Base-by-base conservation (phyloP, 2,888 invertebrate species). In the Pyralis farinalis region DNA sequence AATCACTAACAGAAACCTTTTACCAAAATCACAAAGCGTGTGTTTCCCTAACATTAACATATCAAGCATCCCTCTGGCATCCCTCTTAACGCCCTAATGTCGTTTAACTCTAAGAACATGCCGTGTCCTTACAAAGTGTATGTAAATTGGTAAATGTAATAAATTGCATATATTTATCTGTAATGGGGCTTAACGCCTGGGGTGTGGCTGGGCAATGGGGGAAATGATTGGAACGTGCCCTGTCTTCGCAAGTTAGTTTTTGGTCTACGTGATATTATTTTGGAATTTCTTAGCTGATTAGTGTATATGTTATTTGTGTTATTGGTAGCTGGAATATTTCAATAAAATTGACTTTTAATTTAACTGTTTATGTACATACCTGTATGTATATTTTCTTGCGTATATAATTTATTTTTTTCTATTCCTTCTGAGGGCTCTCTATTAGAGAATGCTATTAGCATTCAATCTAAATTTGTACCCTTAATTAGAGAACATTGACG, bases 91-190 rank as follows among this genome's bases (percentile, higher is more conserved):
- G 55, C 67, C 66, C 65, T 71, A 76, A 76, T 66, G 66, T 69
- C 71, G 67, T 74, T 81, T 78, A 78, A 75, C 77, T 73, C 58
- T 53, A 64, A 65, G 70, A 67, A 77, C 78, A 76, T 76, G 78
- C 72, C 70, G 56, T 63, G 68, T 76, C 71, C 69, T 69, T 65
- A 58, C 67, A 71, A 72, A 82, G 76, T 83, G 65, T 86, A 88
- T 88, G 87, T 85, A 86, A 86, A 88, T 87, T 83, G 81, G 78
- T 84, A 76, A 85, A 86, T 81, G 79, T 86, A 80, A 87, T 86
- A 86, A 86, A 85, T 86, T 85, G 84, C 83, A 81, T 80, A 77
- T 81, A 83, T 85, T 86, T 84, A 81, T 78, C 75, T 73, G 58
- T 82, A 80, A 83, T 81, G 78, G 83, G 66, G 67, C 63, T 75